Conservation (phyloP, 2,797 vertebrate genomes). For the Euphonia xanthogaster region DNA sequence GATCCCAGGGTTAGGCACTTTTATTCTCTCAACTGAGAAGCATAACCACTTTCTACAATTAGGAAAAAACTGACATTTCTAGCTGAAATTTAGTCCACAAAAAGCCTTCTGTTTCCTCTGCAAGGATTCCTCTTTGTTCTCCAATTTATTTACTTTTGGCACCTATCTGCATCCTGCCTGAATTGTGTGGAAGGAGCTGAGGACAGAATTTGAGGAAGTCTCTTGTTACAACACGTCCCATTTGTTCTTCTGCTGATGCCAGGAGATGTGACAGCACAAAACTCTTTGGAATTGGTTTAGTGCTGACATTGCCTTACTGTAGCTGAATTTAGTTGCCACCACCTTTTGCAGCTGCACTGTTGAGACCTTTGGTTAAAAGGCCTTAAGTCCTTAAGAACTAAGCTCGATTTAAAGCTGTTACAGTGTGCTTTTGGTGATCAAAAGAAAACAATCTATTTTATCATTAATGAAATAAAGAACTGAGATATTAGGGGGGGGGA, state of each 20-base stretch:
- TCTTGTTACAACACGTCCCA: not conserved
- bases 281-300: not conserved
- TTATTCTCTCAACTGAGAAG: not conserved
- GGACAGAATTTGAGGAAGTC: not conserved
- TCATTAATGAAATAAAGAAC: not conserved
- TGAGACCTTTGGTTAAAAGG: not conserved
- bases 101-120: not conserved
- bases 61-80: not conserved
- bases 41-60: not conserved
- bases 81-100: not conserved
- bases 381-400: not conserved
- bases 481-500: not conserved
- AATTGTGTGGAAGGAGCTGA: not conserved
- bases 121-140: not conserved
- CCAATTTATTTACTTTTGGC: fast-evolving
- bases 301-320: not conserved
- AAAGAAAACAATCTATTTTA: not conserved
- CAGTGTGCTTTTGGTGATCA: not conserved
- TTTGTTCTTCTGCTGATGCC: not conserved
- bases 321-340: not conserved
- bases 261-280: not conserved
- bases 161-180: not conserved
- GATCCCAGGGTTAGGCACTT: not conserved
- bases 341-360: not conserved
- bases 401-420: not conserved